These are phyloP conservation scores for Aselliscus stoliczkanus DNA, from an alignment of 2,797 vertebrate species.

Conservation along the genomic window DNA sequence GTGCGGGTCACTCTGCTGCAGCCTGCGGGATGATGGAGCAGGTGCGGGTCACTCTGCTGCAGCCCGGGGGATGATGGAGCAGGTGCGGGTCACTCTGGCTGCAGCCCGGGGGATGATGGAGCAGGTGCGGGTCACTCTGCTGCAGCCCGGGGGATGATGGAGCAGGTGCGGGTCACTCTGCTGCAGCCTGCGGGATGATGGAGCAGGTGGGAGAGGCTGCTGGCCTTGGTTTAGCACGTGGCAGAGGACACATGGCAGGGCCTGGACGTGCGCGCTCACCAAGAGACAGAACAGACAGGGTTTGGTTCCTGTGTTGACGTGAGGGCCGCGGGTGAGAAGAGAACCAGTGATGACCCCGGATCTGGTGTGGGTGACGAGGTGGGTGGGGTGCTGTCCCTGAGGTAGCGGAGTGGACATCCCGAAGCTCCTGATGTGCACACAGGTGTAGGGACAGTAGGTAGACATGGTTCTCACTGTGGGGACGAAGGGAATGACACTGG, in stretches of 20 bases:
- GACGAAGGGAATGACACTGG: background rate
- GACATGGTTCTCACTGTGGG: too few relatives aligned
- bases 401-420: background rate
- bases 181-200: background rate
- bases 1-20: too few relatives aligned
- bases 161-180: too few relatives aligned
- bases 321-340: background rate
- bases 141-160: too few relatives aligned
- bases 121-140: too few relatives aligned
- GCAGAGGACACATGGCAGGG: accelerated
- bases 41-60: too few relatives aligned
- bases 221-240: background rate
- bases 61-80: too few relatives aligned
- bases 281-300: background rate
- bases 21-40: too few relatives aligned
- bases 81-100: too few relatives aligned
- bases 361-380: accelerated
- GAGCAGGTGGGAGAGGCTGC: background rate
- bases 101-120: background rate
- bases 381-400: background rate
- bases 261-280: accelerated
- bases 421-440: background rate
- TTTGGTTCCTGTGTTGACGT: accelerated
- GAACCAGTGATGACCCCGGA: background rate
- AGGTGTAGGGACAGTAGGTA: accelerated